Evolutionary conservation across 2,113 vertebrate genomes (phyloP).

Genomic region (Telmatochromis sp.): DNA sequence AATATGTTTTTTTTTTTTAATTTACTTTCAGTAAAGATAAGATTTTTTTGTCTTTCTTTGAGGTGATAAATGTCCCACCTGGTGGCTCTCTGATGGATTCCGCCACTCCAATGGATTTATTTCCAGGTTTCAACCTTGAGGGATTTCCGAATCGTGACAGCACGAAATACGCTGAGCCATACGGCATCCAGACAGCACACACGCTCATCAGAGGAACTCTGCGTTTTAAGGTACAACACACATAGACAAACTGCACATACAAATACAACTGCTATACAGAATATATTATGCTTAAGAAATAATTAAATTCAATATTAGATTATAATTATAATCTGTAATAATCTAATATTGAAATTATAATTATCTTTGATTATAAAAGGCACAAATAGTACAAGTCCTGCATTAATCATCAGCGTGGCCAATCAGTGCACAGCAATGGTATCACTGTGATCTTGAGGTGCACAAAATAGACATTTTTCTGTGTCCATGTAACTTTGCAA

Average conservation of each 20-base stretch:
- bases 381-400: neutral
- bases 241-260: neutral
- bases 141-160: slow-evolving; percentile 95
- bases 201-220: slow-evolving; percentile 90
- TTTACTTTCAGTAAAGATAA: neutral
- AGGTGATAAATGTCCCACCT: slow-evolving; percentile 74
- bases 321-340: neutral
- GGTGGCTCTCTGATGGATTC: slow-evolving; percentile 83
- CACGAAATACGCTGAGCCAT: slow-evolving; percentile 81
- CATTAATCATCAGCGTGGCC: neutral
- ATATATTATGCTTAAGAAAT: neutral
- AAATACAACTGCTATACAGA: neutral
- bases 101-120: slow-evolving; percentile 79
- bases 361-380: neutral
- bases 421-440: neutral
- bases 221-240: slow-evolving; percentile 79
- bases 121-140: slow-evolving; percentile 91
- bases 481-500: neutral
- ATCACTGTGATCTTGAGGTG: neutral
- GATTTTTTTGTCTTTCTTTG: neutral
- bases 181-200: slow-evolving; percentile 85
- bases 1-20: neutral
- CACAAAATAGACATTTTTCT: neutral
- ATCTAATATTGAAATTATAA: neutral
- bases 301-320: neutral